These are phyloP conservation scores for Idaea aversata DNA, from an alignment of 2,888 invertebrate species.

Conservation along the genomic window DNA sequence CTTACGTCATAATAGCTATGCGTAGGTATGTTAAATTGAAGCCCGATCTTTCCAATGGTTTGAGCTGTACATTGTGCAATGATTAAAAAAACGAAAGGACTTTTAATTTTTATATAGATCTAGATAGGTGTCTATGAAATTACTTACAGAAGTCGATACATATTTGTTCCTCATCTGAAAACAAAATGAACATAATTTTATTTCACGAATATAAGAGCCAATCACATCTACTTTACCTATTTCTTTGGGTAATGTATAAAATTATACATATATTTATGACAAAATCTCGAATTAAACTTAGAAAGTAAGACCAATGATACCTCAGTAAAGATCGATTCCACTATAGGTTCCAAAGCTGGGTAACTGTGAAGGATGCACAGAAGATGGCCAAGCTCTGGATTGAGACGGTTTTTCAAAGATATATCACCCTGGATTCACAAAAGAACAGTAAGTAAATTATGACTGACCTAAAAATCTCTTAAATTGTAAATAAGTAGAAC, in stretches of 20 bases:
- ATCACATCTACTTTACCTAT: slow-evolving; percentile 7
- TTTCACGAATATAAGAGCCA: not conserved
- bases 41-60: too few relatives aligned
- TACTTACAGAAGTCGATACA: not conserved
- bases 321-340: slow-evolving; percentile 57
- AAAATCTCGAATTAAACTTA: not conserved
- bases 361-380: slow-evolving; percentile 72
- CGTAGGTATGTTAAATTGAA: too few relatives aligned
- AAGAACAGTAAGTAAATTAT: not conserved
- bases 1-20: too few relatives aligned
- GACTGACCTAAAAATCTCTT: not conserved
- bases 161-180: slow-evolving; percentile 45
- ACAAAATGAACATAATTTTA: not conserved
- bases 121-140: too few relatives aligned
- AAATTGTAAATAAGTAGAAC: not conserved
- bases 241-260: not conserved
- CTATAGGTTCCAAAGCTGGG: slow-evolving; percentile 48
- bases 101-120: too few relatives aligned
- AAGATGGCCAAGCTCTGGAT: slow-evolving; percentile 67
- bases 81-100: too few relatives aligned
- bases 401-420: slow-evolving; percentile 62
- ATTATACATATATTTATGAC: not conserved
- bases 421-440: slow-evolving; percentile 53
- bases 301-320: slow-evolving; percentile 30
- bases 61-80: too few relatives aligned